Percentiles rank a stretch among this genome's conserved stretches.
Conservation (phyloP, 2,888 invertebrate species). For the Gari tellinella region DNA sequence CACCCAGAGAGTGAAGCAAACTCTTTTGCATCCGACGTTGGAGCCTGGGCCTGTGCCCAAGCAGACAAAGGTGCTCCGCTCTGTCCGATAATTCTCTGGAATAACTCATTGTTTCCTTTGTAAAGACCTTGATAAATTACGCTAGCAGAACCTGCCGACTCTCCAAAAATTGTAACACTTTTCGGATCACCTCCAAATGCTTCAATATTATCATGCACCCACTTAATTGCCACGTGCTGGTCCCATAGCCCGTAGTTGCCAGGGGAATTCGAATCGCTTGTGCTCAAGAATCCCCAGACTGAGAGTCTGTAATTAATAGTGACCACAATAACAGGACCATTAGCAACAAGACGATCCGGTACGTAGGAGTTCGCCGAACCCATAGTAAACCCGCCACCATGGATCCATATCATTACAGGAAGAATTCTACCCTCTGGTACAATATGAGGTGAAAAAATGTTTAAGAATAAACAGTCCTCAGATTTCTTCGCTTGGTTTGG, state of each 20-base stretch:
- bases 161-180: constrained; percentile 71
- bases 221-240: constrained; percentile 95
- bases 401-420: constrained; percentile 95
- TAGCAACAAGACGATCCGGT: constrained; percentile 90
- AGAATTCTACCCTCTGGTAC: constrained; percentile 4
- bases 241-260: constrained; percentile 97
- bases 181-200: constrained; percentile 72
- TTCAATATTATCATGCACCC: constrained; percentile 95
- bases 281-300: constrained; percentile 96
- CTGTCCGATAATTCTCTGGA: constrained; percentile 70
- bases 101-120: constrained; percentile 55
- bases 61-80: constrained; percentile 60
- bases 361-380: constrained; percentile 91
- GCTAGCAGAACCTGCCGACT: constrained; percentile 71
- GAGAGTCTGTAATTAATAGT: constrained; percentile 96
- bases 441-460: constrained; percentile 93
- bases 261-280: constrained; percentile 90
- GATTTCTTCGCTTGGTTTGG: constrained; percentile 4
- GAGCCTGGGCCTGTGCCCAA: constrained; percentile 58
- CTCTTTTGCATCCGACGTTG: constrained; percentile 88
- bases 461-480: constrained; percentile 97
- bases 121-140: constrained; percentile 70
- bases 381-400: constrained; percentile 97
- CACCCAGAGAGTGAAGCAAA: constrained; percentile 83
- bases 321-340: constrained; percentile 95